These are phyloP conservation scores for Chaenocephalus aceratus DNA, from an alignment of 2,113 vertebrate species.

Conservation along the genomic window DNA sequence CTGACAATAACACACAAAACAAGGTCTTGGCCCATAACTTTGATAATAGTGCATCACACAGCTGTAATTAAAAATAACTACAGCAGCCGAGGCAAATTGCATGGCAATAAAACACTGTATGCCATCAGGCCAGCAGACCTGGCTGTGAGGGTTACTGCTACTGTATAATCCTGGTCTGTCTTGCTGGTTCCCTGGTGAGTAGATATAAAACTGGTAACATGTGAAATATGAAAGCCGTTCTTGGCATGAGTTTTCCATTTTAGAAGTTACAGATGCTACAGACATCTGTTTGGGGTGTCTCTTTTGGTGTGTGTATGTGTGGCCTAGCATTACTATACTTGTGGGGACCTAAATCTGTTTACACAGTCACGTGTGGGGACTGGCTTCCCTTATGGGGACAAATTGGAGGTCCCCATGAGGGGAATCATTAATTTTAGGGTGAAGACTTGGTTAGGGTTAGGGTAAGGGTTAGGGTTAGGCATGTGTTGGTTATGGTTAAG, in stretches of 20 bases:
- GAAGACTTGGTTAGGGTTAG: no score
- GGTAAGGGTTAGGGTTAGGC: no score
- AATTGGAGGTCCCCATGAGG: no score
- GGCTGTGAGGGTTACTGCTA: constrained; percentile 17
- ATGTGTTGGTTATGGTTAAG: no score
- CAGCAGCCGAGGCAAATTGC: constrained; percentile 50
- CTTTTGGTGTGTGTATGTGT: background rate
- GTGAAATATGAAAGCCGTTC: constrained; percentile 37
- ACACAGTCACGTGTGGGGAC: no score
- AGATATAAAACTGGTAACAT: constrained; percentile 24
- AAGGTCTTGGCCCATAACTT: constrained; percentile 17
- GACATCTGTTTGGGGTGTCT: constrained; percentile 39
- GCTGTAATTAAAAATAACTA: constrained; percentile 72
- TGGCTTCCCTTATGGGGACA: no score
- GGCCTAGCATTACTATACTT: no score
- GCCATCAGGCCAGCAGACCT: constrained; percentile 32
- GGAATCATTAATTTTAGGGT: no score
- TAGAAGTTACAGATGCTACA: constrained; percentile 27
- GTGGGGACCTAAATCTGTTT: no score
- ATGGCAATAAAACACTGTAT: constrained; percentile 41
- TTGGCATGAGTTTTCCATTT: constrained; percentile 32
- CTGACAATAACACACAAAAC: background rate
- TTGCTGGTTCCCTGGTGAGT: constrained; percentile 3
- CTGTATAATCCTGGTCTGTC: constrained; percentile 6
- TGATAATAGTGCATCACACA: constrained; percentile 57